A percentile compares a stretch with the other conserved stretches of the same genome.
These are phyloP conservation scores for Leptinotarsa haldemani DNA, from an alignment of 2,888 invertebrate species.

Conservation along the genomic window DNA sequence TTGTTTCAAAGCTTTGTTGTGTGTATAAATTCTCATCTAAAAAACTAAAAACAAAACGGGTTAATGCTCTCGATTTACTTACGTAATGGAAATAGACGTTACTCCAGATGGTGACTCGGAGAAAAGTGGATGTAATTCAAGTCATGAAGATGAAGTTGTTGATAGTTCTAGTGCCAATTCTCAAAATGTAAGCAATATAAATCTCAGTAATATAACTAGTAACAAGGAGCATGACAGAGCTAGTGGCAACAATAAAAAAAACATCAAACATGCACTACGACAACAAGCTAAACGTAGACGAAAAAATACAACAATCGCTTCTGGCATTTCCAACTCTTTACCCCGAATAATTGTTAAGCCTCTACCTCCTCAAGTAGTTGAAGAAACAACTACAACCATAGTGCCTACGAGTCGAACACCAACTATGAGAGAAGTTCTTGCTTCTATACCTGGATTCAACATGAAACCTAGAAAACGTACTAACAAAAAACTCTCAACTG, in stretches of 20 bases:
- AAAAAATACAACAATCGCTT: constrained; percentile 80
- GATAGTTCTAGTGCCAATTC: constrained; percentile 46
- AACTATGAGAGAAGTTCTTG: constrained; percentile 86
- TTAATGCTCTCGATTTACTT: constrained; percentile 51
- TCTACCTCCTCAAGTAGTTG: constrained; percentile 74
- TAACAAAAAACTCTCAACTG: constrained; percentile 87
- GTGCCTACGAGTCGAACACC: constrained; percentile 65
- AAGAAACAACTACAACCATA: constrained; percentile 59
- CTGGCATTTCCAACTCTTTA: constrained; percentile 73
- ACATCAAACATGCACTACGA: constrained; percentile 81
- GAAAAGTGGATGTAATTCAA: constrained; percentile 55
- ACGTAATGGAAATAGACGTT: constrained; percentile 66
- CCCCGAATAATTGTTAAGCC: constrained; percentile 88
- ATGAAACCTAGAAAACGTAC: constrained; percentile 83
- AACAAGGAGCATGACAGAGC: constrained; percentile 49
- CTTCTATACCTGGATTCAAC: constrained; percentile 90
- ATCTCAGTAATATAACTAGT: constrained; percentile 46
- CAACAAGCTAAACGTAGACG: constrained; percentile 81
- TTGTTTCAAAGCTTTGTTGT: constrained; percentile 50
- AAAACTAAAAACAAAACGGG: constrained; percentile 44
- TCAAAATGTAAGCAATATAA: constrained; percentile 41
- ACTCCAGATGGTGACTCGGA: constrained; percentile 60
- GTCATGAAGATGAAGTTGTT: constrained; percentile 54
- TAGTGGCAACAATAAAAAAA: constrained; percentile 71
- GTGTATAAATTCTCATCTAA: constrained; percentile 46